A percentile compares a stretch with the other conserved stretches of the same genome.
These are phyloP conservation scores for Dromococcyx pavoninus DNA, from an alignment of 2,797 vertebrate species.

Conservation along the genomic window DNA sequence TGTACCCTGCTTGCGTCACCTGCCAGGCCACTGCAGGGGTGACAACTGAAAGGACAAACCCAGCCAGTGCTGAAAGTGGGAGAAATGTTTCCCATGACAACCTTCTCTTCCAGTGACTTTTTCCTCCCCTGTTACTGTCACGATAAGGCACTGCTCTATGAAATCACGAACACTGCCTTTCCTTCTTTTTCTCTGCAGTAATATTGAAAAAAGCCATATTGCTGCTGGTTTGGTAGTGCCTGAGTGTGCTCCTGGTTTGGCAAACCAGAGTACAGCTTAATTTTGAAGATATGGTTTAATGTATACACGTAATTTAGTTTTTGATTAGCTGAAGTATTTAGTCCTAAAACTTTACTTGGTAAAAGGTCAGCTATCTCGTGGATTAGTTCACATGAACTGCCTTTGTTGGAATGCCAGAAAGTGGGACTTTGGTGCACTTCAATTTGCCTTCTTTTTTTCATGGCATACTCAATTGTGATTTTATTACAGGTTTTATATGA, in stretches of 20 bases:
- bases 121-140: not conserved
- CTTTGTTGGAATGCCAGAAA: not conserved
- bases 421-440: not conserved
- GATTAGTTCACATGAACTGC: not conserved
- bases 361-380: not conserved
- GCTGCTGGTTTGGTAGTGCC: not conserved
- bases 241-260: not conserved
- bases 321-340: conserved; percentile 26
- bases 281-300: conserved; percentile 2
- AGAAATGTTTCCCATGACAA: not conserved
- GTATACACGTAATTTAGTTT: not conserved
- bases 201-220: not conserved
- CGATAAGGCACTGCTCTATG: not conserved
- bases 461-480: not conserved
- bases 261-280: not conserved
- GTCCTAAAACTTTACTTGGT: not conserved
- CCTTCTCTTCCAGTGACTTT: not conserved
- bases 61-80: not conserved
- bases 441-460: not conserved
- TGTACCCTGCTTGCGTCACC: too few species aligned
- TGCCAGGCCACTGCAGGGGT: not conserved
- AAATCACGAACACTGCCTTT: not conserved
- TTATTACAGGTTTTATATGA: not conserved
- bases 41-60: not conserved
- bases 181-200: not conserved